Evolutionary conservation across 1,140 invertebrate genomes (phyloP).

Genomic region (Hestina assimilis): DNA sequence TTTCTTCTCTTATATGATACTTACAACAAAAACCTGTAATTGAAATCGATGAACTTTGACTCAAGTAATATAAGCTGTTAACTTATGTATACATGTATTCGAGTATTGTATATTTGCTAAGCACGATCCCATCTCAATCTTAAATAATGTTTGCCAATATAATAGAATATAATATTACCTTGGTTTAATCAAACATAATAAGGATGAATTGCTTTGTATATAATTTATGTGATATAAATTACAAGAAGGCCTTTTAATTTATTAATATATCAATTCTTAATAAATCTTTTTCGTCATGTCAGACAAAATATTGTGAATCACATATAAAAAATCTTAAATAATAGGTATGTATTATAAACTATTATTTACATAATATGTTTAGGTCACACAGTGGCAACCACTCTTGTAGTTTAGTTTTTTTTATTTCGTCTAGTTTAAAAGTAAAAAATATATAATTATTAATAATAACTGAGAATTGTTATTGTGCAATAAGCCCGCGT

Average conservation of each 20-base stretch:
- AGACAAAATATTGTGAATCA: too few species aligned
- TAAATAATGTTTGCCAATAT: not conserved
- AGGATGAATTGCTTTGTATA: not conserved
- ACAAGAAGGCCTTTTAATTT: not conserved
- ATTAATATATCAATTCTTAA: not conserved
- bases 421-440: too few species aligned
- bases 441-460: too few species aligned
- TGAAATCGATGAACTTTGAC: not conserved
- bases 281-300: too few species aligned
- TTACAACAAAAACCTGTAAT: not conserved
- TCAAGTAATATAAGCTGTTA: not conserved
- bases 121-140: not conserved
- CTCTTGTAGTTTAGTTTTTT: too few species aligned
- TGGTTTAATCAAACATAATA: conserved; percentile 1
- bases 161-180: not conserved
- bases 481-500: too few species aligned
- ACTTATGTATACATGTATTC: not conserved
- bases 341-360: too few species aligned
- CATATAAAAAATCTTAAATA: too few species aligned
- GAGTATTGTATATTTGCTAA: not conserved
- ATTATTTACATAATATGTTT: too few species aligned
- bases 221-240: not conserved
- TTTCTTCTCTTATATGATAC: too few species aligned
- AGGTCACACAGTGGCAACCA: too few species aligned
- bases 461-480: too few species aligned